phyloP scores from a whole-genome alignment of 2,888 invertebrate species.

The Drosophila seclusa region DNA sequence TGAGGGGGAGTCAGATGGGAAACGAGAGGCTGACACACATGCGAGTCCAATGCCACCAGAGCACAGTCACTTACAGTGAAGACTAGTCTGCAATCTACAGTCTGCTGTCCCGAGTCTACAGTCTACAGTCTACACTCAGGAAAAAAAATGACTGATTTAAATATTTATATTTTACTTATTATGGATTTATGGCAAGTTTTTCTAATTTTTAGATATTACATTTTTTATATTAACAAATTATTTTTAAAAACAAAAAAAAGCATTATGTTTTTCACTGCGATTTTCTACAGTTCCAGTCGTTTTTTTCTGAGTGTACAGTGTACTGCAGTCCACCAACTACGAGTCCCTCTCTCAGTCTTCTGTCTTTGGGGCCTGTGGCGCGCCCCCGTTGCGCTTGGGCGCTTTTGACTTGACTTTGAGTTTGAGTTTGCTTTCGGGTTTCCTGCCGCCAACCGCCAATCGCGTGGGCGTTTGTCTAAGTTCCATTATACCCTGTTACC shows the following conservation, averaged over 20 bases:
- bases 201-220: not conserved
- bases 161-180: too few relatives aligned
- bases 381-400: conserved; percentile 75
- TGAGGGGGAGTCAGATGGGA: not conserved
- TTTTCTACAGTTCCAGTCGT: too few relatives aligned
- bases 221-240: not conserved
- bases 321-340: not conserved
- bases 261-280: rapidly evolving
- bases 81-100: conserved; percentile 35
- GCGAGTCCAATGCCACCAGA: conserved; percentile 63
- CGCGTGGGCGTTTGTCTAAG: conserved; percentile 55
- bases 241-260: too few relatives aligned
- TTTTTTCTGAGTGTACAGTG: not conserved
- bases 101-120: not conserved
- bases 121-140: not conserved
- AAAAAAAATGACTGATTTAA: not conserved
- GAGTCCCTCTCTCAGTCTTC: not conserved
- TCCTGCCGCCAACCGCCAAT: conserved; percentile 44
- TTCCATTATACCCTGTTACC: not conserved
- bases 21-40: conserved; percentile 28
- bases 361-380: conserved; percentile 40
- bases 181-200: not conserved
- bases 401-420: conserved; percentile 76
- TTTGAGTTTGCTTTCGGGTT: conserved; percentile 49
- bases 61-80: conserved; percentile 37